Conservation (phyloP, 2,113 vertebrate species). For the Calypte anna region DNA sequence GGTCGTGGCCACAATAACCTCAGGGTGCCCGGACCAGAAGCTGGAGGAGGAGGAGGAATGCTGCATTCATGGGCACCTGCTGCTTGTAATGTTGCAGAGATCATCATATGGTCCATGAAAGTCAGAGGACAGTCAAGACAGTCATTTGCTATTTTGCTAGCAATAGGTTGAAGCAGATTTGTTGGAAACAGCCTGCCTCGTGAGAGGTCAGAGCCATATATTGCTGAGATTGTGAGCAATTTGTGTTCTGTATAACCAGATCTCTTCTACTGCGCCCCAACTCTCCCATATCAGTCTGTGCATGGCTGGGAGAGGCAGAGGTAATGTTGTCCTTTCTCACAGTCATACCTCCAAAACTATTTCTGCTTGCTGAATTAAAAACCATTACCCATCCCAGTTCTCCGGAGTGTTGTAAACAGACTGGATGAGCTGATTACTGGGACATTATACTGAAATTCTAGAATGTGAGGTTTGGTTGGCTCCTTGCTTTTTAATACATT, state of each 20-base stretch:
- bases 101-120: neutral
- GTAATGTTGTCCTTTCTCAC: neutral
- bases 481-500: neutral
- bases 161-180: neutral
- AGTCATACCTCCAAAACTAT: neutral
- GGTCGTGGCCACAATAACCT: neutral
- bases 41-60: neutral
- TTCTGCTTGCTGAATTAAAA: neutral
- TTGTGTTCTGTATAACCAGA: neutral
- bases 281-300: neutral
- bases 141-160: neutral
- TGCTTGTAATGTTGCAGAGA: neutral
- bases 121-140: neutral
- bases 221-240: neutral
- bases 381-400: neutral
- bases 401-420: neutral
- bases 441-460: neutral
- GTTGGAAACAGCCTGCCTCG: neutral
- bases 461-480: neutral
- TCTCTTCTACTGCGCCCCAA: neutral
- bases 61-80: neutral
- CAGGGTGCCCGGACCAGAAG: neutral
- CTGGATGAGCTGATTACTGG: neutral
- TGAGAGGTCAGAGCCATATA: neutral
- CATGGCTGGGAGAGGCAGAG: neutral